These are phyloP conservation scores for Melanargia galathea DNA, from an alignment of 2,888 invertebrate species.

Conservation along the genomic window DNA sequence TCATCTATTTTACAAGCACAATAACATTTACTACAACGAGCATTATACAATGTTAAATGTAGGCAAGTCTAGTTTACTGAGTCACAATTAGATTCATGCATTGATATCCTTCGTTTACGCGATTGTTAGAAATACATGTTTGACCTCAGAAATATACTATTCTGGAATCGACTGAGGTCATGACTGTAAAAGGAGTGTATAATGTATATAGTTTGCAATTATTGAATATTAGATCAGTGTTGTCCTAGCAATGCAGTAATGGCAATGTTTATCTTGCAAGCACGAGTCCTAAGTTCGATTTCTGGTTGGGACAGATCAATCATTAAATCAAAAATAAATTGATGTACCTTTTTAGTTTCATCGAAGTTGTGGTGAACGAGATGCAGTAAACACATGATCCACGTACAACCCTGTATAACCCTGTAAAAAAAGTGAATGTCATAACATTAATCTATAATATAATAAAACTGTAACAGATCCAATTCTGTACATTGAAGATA, in stretches of 20 bases:
- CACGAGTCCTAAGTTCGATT: background rate
- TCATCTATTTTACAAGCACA: background rate
- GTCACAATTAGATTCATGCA: slow-evolving; percentile 35
- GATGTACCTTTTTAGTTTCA: no score
- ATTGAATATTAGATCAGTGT: background rate
- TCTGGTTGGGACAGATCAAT: background rate
- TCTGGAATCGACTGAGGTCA: slow-evolving; percentile 32
- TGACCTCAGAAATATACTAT: slow-evolving; percentile 35
- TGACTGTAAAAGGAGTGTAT: slow-evolving; percentile 24
- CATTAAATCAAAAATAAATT: no score
- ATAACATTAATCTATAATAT: no score
- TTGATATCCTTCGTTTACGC: slow-evolving; percentile 38
- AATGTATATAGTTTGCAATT: slow-evolving; percentile 12
- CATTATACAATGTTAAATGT: slow-evolving; percentile 17
- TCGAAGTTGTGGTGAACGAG: no score
- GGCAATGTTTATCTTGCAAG: background rate
- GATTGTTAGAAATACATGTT: slow-evolving; percentile 40
- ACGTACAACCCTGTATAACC: no score
- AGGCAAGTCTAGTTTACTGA: slow-evolving; percentile 25
- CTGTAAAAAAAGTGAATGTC: no score
- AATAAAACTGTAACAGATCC: no score
- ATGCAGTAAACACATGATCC: no score
- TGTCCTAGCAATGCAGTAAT: background rate
- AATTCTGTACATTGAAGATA: no score
- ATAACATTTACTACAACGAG: background rate